Evolutionary conservation across 2,113 vertebrate genomes (phyloP), one percentile per base, ranked within the genome.

Genomic region (Crypturellus undulatus): DNA sequence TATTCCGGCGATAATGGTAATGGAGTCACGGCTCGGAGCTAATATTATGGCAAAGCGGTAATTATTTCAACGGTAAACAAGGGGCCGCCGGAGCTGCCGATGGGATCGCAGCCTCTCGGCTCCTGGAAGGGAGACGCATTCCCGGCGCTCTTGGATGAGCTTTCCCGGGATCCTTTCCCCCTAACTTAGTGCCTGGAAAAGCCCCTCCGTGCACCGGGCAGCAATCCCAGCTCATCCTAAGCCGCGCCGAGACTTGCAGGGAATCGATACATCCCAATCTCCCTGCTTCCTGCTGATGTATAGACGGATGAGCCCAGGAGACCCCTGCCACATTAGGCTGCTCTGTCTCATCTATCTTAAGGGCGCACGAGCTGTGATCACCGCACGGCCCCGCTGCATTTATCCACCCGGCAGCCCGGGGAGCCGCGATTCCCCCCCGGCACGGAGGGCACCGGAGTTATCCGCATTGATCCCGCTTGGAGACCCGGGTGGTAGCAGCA

Each of bases 41-140:
- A 98, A 98, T 98, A 98, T 98, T 98, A 98, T 98, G 97, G 98
- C 97, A 97, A 98, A 98, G 97, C 96, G 97, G 98, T 98, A 98
- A 98, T 98, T 98, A 98, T 98, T 98, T 98, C 98, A 97, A 98
- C 97, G 98, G 97, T 98, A 98, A 98, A 98, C 98, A 98, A 98
- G 98, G 97, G 97, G 96, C 97, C 38, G 97, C 97, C 97, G 98
- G 97, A 97, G 97, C 96, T 97, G 96, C 93, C 56, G 70, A 97
- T 96, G 97, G 97, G 96, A 97, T 92, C 89, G 94, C 95, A 97
- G 94, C 92, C 90, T 89, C 87, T 87, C 94, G 7, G 38, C 38
- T 38, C 38, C 38, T 38, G 38, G 38, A 38, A 38, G 38, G 38
- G 38, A 38, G 38, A 38, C 38, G 38, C 38, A 38, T 38, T 38